phyloP scores from a whole-genome alignment of 2,888 invertebrate genomes.

The Linyphia triangularis region DNA sequence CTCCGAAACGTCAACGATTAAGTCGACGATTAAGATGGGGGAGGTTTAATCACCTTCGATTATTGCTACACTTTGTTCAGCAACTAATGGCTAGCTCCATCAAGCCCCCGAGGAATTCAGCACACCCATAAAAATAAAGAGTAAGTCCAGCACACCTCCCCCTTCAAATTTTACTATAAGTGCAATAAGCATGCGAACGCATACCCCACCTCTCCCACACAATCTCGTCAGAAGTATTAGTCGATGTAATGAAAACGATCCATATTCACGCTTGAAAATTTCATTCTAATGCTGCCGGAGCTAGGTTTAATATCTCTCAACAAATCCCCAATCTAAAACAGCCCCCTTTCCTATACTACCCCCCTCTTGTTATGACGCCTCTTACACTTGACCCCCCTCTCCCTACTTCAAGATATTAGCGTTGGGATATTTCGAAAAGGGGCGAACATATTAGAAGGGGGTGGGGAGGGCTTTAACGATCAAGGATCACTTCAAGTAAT shows the following conservation, averaged over 20 bases:
- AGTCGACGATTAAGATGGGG: constrained; percentile 8
- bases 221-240: constrained; percentile 18
- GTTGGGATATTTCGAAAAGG: background rate
- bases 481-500: constrained; percentile 49
- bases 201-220: background rate
- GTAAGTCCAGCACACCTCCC: background rate
- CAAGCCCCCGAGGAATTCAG: constrained; percentile 34
- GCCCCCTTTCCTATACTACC: no score
- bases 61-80: constrained; percentile 47
- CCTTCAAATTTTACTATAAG: constrained; percentile 5
- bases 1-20: constrained; percentile 40
- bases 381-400: constrained; percentile 47
- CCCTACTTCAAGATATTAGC: constrained; percentile 47
- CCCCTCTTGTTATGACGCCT: constrained; percentile 32
- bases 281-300: constrained; percentile 41
- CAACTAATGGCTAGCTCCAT: constrained; percentile 26
- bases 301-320: constrained; percentile 40
- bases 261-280: constrained; percentile 45
- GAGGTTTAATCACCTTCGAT: constrained; percentile 52
- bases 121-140: constrained; percentile 49
- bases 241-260: constrained; percentile 42
- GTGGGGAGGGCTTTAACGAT: constrained; percentile 25
- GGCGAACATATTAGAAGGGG: constrained; percentile 1
- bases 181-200: constrained; percentile 1
- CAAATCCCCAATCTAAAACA: constrained; percentile 48